phyloP scores from a whole-genome alignment of 2,888 invertebrate species.

The Drosophila koepferae region DNA sequence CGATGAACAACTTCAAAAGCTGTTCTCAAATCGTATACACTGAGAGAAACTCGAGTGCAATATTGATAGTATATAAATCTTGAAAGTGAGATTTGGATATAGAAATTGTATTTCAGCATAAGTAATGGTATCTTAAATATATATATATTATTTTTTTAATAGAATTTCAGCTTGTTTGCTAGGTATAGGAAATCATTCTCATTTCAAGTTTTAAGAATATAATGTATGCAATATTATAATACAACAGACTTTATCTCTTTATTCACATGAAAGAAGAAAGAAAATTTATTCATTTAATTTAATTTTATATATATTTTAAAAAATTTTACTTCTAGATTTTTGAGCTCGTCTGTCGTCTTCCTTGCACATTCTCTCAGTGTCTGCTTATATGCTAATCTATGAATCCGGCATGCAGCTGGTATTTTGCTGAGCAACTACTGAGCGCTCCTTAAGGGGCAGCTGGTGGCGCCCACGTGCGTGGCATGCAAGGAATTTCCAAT shows the following conservation, averaged over 20 bases:
- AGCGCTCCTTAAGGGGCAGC: slow-evolving; percentile 28
- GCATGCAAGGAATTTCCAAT: slow-evolving; percentile 84
- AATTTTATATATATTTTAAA: too few relatives aligned
- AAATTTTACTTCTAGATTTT: neutral
- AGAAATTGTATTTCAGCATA: neutral
- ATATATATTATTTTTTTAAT: neutral
- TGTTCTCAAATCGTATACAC: neutral
- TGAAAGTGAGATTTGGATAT: neutral
- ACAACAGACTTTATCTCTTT: neutral
- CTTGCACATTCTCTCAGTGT: neutral
- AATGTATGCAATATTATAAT: neutral
- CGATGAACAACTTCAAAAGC: slow-evolving; percentile 30
- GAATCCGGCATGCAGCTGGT: slow-evolving; percentile 48
- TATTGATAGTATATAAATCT: neutral
- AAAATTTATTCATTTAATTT: neutral
- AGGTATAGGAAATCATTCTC: neutral
- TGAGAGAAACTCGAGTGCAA: neutral
- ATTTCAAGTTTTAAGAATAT: neutral
- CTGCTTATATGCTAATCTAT: slow-evolving; percentile 54
- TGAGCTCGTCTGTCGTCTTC: too few relatives aligned
- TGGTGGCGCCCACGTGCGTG: slow-evolving; percentile 73
- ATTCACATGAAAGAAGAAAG: too few relatives aligned
- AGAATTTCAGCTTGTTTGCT: neutral
- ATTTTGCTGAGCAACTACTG: slow-evolving; percentile 42
- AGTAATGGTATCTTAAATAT: too few relatives aligned